These are phyloP conservation scores for Cryptoprocta ferox DNA, from an alignment of 2,797 vertebrate genomes.

Conservation along the genomic window DNA sequence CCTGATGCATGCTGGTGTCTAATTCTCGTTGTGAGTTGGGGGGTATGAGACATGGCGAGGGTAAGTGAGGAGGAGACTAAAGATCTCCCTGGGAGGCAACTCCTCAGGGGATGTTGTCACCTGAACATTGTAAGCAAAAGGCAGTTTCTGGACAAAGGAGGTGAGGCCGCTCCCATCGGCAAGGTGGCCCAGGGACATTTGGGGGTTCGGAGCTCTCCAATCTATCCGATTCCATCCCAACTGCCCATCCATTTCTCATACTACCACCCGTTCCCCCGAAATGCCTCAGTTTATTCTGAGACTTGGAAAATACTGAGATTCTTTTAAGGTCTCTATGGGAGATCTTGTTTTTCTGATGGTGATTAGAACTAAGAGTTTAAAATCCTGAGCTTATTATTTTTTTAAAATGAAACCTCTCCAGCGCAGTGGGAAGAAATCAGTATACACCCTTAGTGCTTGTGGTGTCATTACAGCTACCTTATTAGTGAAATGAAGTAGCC, in stretches of 20 bases:
- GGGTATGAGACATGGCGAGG: rapidly evolving
- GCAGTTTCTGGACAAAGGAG: neutral
- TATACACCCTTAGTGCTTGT: neutral
- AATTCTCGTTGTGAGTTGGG: neutral
- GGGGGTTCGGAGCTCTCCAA: too few relatives aligned
- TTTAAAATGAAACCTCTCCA: neutral
- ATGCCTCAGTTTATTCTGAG: neutral
- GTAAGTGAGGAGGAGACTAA: neutral
- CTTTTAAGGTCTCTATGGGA: neutral
- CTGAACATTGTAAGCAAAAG: neutral
- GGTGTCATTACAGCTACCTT: neutral
- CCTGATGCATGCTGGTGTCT: neutral
- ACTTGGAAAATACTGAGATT: neutral
- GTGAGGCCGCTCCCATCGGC: neutral
- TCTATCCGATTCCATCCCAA: neutral
- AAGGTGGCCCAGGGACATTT: neutral
- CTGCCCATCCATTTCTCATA: neutral
- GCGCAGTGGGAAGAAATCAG: neutral
- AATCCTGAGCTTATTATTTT: neutral
- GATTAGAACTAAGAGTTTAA: neutral
- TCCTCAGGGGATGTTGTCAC: neutral
- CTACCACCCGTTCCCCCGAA: neutral
- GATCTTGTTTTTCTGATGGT: neutral
- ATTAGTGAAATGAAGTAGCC: neutral
- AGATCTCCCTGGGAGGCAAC: too few relatives aligned